Conservation (phyloP, 2,797 vertebrate genomes). For the Pogonophryne albipinna region DNA sequence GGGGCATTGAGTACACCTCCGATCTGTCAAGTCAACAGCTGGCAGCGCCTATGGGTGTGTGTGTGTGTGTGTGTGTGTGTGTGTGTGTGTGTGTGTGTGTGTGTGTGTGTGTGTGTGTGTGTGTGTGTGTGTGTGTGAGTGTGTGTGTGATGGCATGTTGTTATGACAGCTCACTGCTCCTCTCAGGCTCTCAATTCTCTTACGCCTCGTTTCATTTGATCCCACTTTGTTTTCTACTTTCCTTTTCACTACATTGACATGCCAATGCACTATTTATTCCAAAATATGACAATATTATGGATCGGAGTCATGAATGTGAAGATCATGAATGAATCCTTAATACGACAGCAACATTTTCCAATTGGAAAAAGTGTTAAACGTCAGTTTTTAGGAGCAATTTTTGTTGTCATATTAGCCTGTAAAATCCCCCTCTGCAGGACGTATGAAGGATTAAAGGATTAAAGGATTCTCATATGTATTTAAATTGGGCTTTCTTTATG, state of each 20-base stretch:
- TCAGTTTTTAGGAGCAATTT: too few species aligned
- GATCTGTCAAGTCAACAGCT: conserved; percentile 83
- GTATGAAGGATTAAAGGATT: too few species aligned
- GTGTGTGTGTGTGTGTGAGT: conserved; percentile 35
- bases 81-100: conserved; percentile 21
- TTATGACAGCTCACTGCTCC: conserved; percentile 76
- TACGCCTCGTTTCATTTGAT: conserved; percentile 28
- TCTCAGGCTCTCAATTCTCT: conserved; percentile 45
- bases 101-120: conserved; percentile 53
- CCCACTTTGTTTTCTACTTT: conserved; percentile 26
- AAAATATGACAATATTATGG: too few species aligned
- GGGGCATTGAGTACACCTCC: conserved; percentile 80
- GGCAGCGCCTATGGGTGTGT: conserved; percentile 65
- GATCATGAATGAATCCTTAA: too few species aligned
- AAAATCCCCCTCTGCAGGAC: too few species aligned
- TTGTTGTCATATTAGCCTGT: too few species aligned
- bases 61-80: conserved; percentile 18
- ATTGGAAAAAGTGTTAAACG: too few species aligned
- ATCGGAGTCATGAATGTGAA: too few species aligned
- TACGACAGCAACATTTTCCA: too few species aligned
- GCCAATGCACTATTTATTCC: too few species aligned
- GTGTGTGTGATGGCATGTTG: conserved; percentile 68
- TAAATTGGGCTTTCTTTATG: too few species aligned
- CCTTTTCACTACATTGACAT: not conserved
- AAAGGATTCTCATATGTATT: too few species aligned